A percentile compares a stretch with the other conserved stretches of the same genome.
phyloP scores from a whole-genome alignment of 2,113 vertebrate genomes.

The Origma solitaria region DNA sequence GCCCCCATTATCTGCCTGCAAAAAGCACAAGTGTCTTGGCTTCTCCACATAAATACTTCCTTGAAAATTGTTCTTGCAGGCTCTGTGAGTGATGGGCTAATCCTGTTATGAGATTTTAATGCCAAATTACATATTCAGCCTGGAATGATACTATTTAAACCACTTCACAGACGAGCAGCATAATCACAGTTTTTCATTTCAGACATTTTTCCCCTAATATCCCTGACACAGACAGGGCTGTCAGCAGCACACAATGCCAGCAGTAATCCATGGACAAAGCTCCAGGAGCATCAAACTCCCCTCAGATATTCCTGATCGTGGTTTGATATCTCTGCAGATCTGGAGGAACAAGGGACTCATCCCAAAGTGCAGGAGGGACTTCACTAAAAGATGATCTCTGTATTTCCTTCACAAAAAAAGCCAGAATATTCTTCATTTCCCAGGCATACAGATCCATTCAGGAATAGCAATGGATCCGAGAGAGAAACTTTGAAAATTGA shows the following conservation, averaged over 20 bases:
- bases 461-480: not conserved
- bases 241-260: not conserved
- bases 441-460: not conserved
- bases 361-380: not conserved
- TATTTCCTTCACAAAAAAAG: not conserved
- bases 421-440: not conserved
- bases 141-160: not conserved
- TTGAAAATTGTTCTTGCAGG: not conserved
- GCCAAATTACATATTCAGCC: slow-evolving; percentile 38
- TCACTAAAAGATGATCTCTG: not conserved
- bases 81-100: slow-evolving; percentile 18
- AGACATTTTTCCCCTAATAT: not conserved
- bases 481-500: not conserved
- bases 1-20: not conserved
- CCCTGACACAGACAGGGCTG: not conserved
- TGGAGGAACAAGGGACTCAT: fast-evolving
- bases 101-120: slow-evolving; percentile 42
- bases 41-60: slow-evolving; percentile 18
- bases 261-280: not conserved
- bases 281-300: not conserved
- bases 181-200: not conserved
- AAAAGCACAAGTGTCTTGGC: not conserved
- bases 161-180: not conserved
- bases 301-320: not conserved
- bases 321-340: too few relatives aligned